Percentiles rank a stretch among this genome's conserved stretches.
phyloP scores from a whole-genome alignment of 2,888 invertebrate species.

The Margaritifera margaritifera region DNA sequence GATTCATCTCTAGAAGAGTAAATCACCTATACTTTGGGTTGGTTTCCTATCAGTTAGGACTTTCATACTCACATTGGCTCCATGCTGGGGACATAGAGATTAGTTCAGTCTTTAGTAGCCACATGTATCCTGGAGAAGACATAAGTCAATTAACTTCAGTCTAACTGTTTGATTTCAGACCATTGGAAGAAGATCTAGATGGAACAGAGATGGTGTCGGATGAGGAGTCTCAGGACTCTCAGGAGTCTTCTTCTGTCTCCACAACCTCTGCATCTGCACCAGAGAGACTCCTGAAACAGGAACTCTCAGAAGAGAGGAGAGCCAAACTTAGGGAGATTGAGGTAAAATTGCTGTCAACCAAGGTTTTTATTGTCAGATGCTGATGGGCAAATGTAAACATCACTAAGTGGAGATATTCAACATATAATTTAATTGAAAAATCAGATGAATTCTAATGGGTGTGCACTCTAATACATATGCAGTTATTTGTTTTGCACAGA shows the following conservation, averaged over 20 bases:
- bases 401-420: neutral
- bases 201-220: constrained; percentile 76
- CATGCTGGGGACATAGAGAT: too few relatives aligned
- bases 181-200: constrained; percentile 47
- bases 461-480: too few relatives aligned
- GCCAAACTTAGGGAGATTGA: constrained; percentile 87
- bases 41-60: too few relatives aligned
- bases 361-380: neutral
- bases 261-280: constrained; percentile 18
- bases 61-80: too few relatives aligned
- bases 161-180: constrained; percentile 24
- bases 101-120: neutral
- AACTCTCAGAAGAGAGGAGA: constrained; percentile 72
- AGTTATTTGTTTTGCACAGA: too few relatives aligned
- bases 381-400: neutral
- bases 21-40: too few relatives aligned
- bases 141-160: neutral
- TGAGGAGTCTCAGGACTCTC: constrained; percentile 30
- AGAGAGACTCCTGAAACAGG: constrained; percentile 31
- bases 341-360: constrained; percentile 65
- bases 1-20: too few relatives aligned
- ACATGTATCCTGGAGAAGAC: too few relatives aligned
- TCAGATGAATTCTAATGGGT: too few relatives aligned
- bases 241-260: constrained; percentile 12
- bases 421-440: too few relatives aligned